Evolutionary conservation across 2,888 invertebrate species (phyloP).

Genomic region (Conops quadrifasciatus): DNA sequence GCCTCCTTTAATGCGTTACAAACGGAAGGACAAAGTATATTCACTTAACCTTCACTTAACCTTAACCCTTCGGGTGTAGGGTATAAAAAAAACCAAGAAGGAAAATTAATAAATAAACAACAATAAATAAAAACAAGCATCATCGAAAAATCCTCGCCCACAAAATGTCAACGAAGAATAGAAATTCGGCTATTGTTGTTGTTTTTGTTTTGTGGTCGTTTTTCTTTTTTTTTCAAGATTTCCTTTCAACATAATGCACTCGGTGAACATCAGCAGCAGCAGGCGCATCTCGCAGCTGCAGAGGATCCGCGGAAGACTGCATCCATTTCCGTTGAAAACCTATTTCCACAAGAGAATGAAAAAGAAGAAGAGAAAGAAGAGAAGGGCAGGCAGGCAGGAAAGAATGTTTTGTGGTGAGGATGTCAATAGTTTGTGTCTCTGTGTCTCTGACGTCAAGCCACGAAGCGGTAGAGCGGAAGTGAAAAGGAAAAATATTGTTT

Average conservation of each 20-base stretch:
- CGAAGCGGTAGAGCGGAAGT: conserved; percentile 48
- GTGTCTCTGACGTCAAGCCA: background rate
- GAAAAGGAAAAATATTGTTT: conserved; percentile 60
- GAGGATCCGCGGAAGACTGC: background rate
- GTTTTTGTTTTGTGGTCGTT: background rate
- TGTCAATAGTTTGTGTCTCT: background rate
- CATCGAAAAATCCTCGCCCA: no score
- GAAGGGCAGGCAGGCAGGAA: background rate
- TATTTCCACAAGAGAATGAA: background rate
- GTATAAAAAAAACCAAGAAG: no score
- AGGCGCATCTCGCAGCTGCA: background rate
- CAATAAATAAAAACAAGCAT: no score
- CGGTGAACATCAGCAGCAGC: conserved; percentile 2
- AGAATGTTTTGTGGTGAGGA: background rate
- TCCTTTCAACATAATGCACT: conserved; percentile 30
- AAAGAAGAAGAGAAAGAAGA: background rate
- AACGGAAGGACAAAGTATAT: no score
- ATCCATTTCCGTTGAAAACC: conserved; percentile 8
- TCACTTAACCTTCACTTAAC: no score
- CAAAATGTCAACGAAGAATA: conserved; percentile 21
- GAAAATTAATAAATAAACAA: no score
- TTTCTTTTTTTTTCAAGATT: conserved; percentile 14
- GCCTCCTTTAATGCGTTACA: no score
- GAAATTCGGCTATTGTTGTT: background rate
- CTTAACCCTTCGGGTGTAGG: no score